These are phyloP conservation scores for Agelastica alni DNA, from an alignment of 2,888 invertebrate genomes.

Conservation along the genomic window DNA sequence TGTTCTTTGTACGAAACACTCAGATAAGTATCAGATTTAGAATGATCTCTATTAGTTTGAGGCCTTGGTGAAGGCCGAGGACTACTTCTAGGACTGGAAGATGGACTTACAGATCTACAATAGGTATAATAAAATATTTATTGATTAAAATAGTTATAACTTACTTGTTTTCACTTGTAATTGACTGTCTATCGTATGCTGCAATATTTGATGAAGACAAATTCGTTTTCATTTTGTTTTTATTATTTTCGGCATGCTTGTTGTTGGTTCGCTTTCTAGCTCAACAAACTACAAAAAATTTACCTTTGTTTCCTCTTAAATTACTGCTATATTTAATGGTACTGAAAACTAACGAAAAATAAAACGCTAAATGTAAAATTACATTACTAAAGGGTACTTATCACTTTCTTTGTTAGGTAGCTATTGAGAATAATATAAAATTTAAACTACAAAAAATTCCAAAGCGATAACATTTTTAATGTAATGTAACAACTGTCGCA, in stretches of 20 bases:
- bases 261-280: conserved; percentile 3
- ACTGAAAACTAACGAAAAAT: too few species aligned
- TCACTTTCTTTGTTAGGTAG: too few species aligned
- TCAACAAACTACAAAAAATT: conserved; percentile 8
- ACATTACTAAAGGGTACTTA: too few species aligned
- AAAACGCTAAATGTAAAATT: too few species aligned
- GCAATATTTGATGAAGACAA: conserved; percentile 40
- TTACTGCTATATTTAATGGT: background rate
- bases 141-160: conserved; percentile 3
- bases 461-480: too few species aligned
- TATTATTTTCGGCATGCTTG: conserved; percentile 31
- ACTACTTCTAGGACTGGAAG: conserved; percentile 58
- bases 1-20: conserved; percentile 44
- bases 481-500: too few species aligned
- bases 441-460: too few species aligned
- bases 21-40: conserved; percentile 45
- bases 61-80: conserved; percentile 61
- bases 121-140: conserved; percentile 5
- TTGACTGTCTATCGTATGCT: conserved; percentile 36
- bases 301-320: too few species aligned
- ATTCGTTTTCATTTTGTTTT: conserved; percentile 42
- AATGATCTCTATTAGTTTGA: conserved; percentile 50
- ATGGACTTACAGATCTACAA: conserved; percentile 51
- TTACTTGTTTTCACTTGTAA: conserved; percentile 34
- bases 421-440: too few species aligned